These are phyloP conservation scores for Agonopterix alstromeriana DNA, from an alignment of 2,888 invertebrate genomes.

Conservation along the genomic window DNA sequence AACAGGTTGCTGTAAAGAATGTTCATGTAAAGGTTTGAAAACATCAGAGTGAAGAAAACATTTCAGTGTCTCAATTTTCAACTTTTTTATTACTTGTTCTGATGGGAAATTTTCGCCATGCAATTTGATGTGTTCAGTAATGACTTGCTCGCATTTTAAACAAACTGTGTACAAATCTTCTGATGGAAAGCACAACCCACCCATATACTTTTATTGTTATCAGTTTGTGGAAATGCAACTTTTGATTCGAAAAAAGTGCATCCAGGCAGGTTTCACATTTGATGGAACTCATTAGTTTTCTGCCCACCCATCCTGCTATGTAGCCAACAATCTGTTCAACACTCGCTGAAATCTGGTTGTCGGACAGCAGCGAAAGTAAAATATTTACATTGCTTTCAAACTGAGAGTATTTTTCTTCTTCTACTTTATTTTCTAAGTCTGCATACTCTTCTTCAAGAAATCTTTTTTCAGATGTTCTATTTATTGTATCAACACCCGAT, in stretches of 20 bases:
- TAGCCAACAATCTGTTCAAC: background rate
- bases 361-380: background rate
- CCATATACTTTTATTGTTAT: background rate
- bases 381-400: no score
- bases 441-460: no score
- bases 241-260: background rate
- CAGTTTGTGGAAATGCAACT: background rate
- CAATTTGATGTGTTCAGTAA: background rate
- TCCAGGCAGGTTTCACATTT: background rate
- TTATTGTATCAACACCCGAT: background rate
- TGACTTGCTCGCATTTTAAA: background rate
- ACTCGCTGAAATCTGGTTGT: background rate
- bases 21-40: background rate
- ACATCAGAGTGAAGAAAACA: background rate
- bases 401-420: background rate
- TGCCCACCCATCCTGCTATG: background rate
- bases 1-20: background rate
- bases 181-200: background rate
- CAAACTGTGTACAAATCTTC: background rate
- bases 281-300: background rate
- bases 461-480: no score
- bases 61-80: background rate
- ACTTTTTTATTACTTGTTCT: background rate
- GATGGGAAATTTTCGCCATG: background rate
- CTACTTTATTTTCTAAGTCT: no score